Percentiles rank a stretch among this genome's conserved stretches.
Conservation (phyloP, 2,113 vertebrate species). For the Callipepla squamata region DNA sequence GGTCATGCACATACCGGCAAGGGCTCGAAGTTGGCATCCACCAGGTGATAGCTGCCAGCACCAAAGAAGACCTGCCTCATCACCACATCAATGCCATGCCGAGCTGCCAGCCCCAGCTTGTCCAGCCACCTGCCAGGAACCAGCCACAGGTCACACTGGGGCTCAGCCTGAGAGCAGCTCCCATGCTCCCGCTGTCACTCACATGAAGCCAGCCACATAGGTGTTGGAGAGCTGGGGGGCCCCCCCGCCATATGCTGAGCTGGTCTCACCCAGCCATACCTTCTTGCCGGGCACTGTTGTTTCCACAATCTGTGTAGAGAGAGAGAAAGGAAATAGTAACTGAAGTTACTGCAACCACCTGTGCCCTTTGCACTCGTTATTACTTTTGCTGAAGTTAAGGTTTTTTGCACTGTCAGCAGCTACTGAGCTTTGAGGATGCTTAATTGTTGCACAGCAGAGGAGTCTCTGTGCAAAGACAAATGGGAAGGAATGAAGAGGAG, state of each 20-base stretch:
- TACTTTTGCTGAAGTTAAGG: accelerated
- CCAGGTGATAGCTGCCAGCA: conserved; percentile 89
- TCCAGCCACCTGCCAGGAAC: conserved; percentile 91
- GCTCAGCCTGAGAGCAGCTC: neutral
- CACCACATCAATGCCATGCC: conserved; percentile 88
- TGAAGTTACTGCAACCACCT: neutral
- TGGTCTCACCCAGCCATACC: conserved; percentile 95
- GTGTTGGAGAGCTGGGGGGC: conserved; percentile 86
- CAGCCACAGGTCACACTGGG: neutral
- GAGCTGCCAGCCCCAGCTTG: conserved; percentile 90
- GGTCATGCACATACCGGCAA: conserved; percentile 84
- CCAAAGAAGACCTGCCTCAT: conserved; percentile 94
- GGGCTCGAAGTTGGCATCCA: conserved; percentile 88
- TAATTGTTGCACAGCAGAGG: neutral
- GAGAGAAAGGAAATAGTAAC: neutral
- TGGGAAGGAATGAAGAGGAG: neutral
- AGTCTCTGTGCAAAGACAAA: neutral
- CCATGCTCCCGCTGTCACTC: conserved; percentile 45
- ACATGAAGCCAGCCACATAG: conserved; percentile 94
- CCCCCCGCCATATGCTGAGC: conserved; percentile 94
- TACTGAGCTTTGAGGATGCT: neutral
- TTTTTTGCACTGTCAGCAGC: neutral
- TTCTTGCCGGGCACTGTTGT: conserved; percentile 79
- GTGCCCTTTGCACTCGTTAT: neutral
- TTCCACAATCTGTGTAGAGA: conserved; percentile 70